Conservation (phyloP, 2,113 vertebrate species). For the Sinocyclocheilus anophthalmus region DNA sequence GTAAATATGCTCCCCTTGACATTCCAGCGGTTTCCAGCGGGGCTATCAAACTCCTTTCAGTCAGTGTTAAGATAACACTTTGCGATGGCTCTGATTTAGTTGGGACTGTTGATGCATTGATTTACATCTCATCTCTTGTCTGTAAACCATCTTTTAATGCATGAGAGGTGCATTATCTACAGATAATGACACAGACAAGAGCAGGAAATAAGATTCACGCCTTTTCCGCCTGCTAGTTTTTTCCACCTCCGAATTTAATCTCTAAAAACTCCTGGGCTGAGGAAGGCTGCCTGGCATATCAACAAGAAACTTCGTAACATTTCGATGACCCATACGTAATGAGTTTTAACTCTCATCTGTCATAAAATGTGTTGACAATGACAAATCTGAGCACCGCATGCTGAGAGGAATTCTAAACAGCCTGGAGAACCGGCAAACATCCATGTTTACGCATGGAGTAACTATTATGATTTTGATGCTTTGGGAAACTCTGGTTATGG, state of each 20-base stretch:
- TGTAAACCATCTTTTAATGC: conserved; percentile 73
- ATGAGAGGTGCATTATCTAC: conserved; percentile 68
- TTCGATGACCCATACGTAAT: conserved; percentile 58
- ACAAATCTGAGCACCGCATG: conserved; percentile 40
- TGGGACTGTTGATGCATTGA: conserved; percentile 67
- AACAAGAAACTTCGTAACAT: conserved; percentile 51
- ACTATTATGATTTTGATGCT: conserved; percentile 26
- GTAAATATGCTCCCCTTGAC: conserved; percentile 53
- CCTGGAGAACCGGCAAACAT: conserved; percentile 1
- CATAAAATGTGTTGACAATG: conserved; percentile 53
- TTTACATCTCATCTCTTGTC: conserved; percentile 68
- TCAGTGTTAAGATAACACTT: conserved; percentile 67
- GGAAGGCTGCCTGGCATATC: conserved; percentile 49
- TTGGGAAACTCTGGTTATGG: conserved; percentile 35
- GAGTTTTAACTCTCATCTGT: conserved; percentile 62
- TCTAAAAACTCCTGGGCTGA: conserved; percentile 41
- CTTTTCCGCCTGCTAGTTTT: conserved; percentile 34
- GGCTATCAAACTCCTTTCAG: conserved; percentile 64
- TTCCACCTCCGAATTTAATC: conserved; percentile 43
- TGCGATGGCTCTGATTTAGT: conserved; percentile 64
- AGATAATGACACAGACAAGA: conserved; percentile 47
- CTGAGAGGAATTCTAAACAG: conserved; percentile 55
- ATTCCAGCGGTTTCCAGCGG: conserved; percentile 48
- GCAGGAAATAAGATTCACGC: conserved; percentile 57
- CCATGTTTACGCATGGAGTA: conserved; percentile 22